A percentile compares a stretch with the other conserved stretches of the same genome.
These are phyloP conservation scores for Fistularia tabacaria DNA, from an alignment of 2,797 vertebrate species.

Conservation along the genomic window DNA sequence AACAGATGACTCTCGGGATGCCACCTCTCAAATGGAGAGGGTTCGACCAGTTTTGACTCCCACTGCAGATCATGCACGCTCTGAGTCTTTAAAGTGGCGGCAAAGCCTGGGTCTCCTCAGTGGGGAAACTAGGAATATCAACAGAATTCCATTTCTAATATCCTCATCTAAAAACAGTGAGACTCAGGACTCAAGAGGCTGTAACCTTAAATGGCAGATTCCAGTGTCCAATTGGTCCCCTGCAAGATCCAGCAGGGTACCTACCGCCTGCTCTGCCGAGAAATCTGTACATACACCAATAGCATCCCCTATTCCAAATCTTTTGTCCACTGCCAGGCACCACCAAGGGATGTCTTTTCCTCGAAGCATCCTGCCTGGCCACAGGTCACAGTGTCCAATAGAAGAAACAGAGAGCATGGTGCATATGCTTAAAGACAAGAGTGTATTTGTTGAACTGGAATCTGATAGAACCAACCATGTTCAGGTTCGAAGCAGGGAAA, in stretches of 20 bases:
- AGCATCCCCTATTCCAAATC: conserved; percentile 34
- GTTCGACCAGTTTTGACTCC: conserved; percentile 20
- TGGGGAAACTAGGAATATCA: conserved; percentile 35
- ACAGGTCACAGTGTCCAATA: conserved; percentile 42
- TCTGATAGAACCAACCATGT: conserved; percentile 68
- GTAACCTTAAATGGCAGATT: conserved; percentile 51
- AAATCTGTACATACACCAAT: conserved; percentile 25
- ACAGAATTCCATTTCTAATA: conserved; percentile 61
- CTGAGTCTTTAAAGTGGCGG: conserved; percentile 62
- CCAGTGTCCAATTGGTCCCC: conserved; percentile 52
- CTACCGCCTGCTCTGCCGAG: conserved; percentile 46
- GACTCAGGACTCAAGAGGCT: conserved; percentile 20
- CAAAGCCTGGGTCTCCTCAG: conserved; percentile 65
- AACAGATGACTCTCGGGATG: conserved; percentile 13
- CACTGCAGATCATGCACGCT: conserved; percentile 29
- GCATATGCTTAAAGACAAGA: conserved; percentile 68
- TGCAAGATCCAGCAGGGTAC: conserved; percentile 31
- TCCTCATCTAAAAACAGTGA: conserved; percentile 52
- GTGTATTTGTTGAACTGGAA: conserved; percentile 63
- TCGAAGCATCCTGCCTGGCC: conserved; percentile 32
- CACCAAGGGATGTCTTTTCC: conserved; percentile 51
- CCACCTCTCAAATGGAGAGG: conserved; percentile 25
- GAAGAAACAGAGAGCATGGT: conserved; percentile 56
- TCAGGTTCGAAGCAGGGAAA: conserved; percentile 70
- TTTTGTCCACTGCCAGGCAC: conserved; percentile 46